Evolutionary conservation across 2,797 vertebrate species (phyloP), one percentile per base, ranked within the genome.

Genomic region (Oreonectes daqikongensis): DNA sequence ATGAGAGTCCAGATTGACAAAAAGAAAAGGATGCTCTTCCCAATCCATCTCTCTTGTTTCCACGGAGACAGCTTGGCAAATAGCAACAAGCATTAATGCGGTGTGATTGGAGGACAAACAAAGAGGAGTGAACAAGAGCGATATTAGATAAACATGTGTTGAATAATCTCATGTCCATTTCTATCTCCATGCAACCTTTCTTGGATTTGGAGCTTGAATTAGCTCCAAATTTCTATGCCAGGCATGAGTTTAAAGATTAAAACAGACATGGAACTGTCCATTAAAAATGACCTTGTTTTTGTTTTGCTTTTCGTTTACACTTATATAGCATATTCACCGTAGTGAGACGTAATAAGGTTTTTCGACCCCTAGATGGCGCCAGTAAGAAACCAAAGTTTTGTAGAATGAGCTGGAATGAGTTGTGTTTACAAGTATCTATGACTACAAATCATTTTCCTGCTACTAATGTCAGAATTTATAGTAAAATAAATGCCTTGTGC

Each of bases 1-100:
- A 24, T 11, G 20, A 20, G 17, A 24, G 15, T 24, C 66, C 57
- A 22, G 42, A 26, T 17, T 48, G 20, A 5, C 14, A 1, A 28
- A 18, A 67, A 44, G n/a, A 69, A 30, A 63, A 35, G 8, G 9
- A n/a, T 63, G 17, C 18, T 50, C 75, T 69, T 24, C 32, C 46
- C 46, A 77, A 42, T 5, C 5, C 2, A 46, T 22, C 18, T 30
- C 12, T 22, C 30, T 69, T n/a, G 75, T 78, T 71, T 78, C 75
- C 68, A 78, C 46, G 63, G 75, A 55, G 75, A 71, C n/a, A 35
- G 32, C 46, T 65, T 70, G 59, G 8, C n/a, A 5, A 44, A 64
- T 63, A 22, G 59, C 57, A 60, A 46, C 20, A 52, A 52, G n/a
- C 30, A 42, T 26, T 63, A 69, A 18, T 70, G 59, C 10, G 42